Evolutionary conservation across 2,888 invertebrate species (phyloP).

Genomic region (Heliconius aoede): DNA sequence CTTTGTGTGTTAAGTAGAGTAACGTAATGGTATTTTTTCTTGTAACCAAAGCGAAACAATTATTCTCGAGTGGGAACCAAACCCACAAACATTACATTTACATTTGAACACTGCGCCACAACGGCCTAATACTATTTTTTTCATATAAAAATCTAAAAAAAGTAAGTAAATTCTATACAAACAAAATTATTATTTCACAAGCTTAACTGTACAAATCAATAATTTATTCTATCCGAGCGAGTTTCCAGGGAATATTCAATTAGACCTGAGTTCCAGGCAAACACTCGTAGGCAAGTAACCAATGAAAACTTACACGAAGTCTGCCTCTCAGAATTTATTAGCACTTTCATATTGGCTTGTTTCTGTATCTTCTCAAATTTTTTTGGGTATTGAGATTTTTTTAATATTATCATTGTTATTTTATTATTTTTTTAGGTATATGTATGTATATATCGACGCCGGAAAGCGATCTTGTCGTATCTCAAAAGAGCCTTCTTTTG

Average conservation of each 20-base stretch:
- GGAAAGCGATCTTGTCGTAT: too few relatives aligned
- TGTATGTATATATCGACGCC: too few relatives aligned
- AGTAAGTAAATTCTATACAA: background rate
- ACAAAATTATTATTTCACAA: slow-evolving; percentile 13
- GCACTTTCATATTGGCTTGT: slow-evolving; percentile 34
- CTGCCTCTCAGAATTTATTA: slow-evolving; percentile 35
- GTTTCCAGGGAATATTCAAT: slow-evolving; percentile 36
- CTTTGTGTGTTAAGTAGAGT: too few relatives aligned
- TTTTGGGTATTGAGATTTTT: background rate
- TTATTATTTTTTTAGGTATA: too few relatives aligned
- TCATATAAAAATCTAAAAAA: background rate
- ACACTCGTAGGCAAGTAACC: slow-evolving; percentile 38
- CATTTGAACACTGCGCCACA: background rate
- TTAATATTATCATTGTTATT: background rate
- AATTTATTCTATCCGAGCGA: background rate
- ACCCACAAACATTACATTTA: too few relatives aligned
- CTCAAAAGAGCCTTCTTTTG: too few relatives aligned
- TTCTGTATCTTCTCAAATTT: slow-evolving; percentile 25
- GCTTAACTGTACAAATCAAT: slow-evolving; percentile 10
- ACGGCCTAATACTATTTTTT: background rate
- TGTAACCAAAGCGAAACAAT: too few relatives aligned
- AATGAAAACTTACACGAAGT: slow-evolving; percentile 36
- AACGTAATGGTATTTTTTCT: too few relatives aligned
- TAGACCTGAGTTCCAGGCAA: slow-evolving; percentile 26
- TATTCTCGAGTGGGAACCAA: too few relatives aligned